Conservation (phyloP, 2,888 invertebrate genomes). For the Drosophila formosana region DNA sequence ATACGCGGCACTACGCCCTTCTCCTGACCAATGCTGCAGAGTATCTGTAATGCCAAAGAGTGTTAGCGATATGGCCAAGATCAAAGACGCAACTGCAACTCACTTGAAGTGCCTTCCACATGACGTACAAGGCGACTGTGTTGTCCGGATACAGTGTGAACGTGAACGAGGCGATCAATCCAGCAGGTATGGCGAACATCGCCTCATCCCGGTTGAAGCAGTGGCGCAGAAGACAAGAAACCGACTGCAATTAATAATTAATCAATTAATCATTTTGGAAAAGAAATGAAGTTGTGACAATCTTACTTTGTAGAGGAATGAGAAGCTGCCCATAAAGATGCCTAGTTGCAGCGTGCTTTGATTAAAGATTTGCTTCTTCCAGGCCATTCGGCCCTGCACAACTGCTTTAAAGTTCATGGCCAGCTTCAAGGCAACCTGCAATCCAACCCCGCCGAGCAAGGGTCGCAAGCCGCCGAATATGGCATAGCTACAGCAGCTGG, state of each 20-base stretch:
- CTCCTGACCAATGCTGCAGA: constrained; percentile 90
- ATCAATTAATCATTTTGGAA: background rate
- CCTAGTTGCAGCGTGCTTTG: constrained; percentile 88
- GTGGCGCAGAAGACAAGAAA: constrained; percentile 89
- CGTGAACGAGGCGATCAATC: constrained; percentile 89
- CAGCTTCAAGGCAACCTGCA: constrained; percentile 88
- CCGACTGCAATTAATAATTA: constrained; percentile 85
- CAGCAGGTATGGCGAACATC: constrained; percentile 89
- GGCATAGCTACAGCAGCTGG: constrained; percentile 88
- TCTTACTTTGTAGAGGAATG: constrained; percentile 88
- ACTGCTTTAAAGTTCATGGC: constrained; percentile 87
- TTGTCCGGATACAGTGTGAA: constrained; percentile 91
- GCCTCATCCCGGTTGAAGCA: constrained; percentile 87
- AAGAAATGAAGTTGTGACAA: background rate
- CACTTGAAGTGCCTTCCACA: constrained; percentile 94
- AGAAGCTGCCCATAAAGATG: constrained; percentile 89
- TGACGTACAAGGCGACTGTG: constrained; percentile 92
- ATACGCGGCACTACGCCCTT: constrained; percentile 89
- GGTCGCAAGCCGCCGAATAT: constrained; percentile 86
- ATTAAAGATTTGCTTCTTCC: constrained; percentile 86
- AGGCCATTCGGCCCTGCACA: constrained; percentile 86
- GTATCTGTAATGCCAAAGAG: constrained; percentile 85
- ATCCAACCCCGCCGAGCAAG: constrained; percentile 88
- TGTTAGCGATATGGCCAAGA: no score
- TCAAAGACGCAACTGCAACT: background rate